These are phyloP conservation scores for Dioctria rufipes DNA, from an alignment of 2,888 invertebrate genomes.

Conservation along the genomic window DNA sequence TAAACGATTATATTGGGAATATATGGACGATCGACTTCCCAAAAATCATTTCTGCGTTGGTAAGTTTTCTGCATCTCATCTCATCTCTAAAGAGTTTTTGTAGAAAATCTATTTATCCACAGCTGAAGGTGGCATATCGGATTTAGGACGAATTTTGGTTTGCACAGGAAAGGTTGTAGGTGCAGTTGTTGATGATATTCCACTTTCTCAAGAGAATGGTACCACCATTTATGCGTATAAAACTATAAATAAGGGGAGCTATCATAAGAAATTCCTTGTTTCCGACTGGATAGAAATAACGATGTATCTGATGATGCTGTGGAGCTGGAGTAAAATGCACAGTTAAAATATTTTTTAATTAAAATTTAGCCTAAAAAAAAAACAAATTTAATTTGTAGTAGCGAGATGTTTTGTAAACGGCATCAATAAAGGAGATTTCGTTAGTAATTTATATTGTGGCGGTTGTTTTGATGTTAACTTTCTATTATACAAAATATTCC, in stretches of 20 bases:
- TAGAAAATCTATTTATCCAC: background rate
- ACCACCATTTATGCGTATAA: slow-evolving; percentile 5
- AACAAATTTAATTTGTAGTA: no score
- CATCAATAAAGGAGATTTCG: no score
- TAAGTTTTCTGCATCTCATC: background rate
- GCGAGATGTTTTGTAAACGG: no score
- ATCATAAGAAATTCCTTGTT: no score
- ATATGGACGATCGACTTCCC: slow-evolving; percentile 12
- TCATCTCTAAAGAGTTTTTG: background rate
- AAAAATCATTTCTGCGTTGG: slow-evolving; percentile 17
- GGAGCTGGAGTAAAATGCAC: no score
- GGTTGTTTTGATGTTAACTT: no score
- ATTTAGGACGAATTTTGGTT: slow-evolving; percentile 25
- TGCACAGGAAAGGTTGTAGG: slow-evolving; percentile 17
- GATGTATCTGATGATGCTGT: no score
- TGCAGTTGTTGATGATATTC: slow-evolving; percentile 21
- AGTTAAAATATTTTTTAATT: no score
- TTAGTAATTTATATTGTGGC: no score
- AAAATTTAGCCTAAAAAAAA: no score
- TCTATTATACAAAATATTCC: no score
- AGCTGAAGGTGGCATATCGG: slow-evolving; percentile 27
- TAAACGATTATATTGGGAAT: background rate
- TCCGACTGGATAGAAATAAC: no score
- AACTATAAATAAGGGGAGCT: background rate
- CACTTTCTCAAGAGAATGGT: background rate